These are phyloP conservation scores for Ariolimax columbianus DNA, from an alignment of 2,888 invertebrate genomes.

Conservation along the genomic window DNA sequence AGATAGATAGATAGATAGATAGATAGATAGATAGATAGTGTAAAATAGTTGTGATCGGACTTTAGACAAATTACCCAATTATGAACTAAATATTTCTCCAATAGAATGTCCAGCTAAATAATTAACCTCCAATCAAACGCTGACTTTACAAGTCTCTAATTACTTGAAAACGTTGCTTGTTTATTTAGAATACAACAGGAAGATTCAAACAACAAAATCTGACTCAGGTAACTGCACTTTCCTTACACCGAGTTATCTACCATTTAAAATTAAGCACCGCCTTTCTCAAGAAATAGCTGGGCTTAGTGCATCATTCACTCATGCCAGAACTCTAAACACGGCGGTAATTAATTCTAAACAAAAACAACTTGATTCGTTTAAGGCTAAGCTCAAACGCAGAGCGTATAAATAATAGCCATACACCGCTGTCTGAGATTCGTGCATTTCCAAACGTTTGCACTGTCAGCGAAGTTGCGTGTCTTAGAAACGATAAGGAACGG, in stretches of 20 bases:
- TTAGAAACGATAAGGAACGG: no score
- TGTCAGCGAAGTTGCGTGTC: no score
- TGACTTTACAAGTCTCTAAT: not conserved
- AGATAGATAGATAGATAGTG: constrained; percentile 12
- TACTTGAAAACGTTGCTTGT: not conserved
- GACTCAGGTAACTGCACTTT: not conserved
- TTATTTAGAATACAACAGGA: not conserved
- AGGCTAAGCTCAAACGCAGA: not conserved
- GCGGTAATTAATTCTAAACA: not conserved
- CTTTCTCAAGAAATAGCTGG: not conserved
- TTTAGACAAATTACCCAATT: no score
- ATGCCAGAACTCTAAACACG: not conserved
- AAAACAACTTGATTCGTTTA: not conserved
- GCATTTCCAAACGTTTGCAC: not conserved
- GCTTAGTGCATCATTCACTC: not conserved
- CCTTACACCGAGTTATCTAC: not conserved
- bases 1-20: constrained; percentile 6
- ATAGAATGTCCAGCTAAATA: no score
- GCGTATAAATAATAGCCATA: not conserved
- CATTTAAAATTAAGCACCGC: not conserved
- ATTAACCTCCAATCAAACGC: not conserved
- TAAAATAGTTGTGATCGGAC: no score
- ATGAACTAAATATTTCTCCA: no score
- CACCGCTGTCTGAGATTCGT: not conserved
- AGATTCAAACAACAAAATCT: not conserved